Base-by-base conservation (phyloP, 2,888 invertebrate species). In the Lasioglossum lativentre region DNA sequence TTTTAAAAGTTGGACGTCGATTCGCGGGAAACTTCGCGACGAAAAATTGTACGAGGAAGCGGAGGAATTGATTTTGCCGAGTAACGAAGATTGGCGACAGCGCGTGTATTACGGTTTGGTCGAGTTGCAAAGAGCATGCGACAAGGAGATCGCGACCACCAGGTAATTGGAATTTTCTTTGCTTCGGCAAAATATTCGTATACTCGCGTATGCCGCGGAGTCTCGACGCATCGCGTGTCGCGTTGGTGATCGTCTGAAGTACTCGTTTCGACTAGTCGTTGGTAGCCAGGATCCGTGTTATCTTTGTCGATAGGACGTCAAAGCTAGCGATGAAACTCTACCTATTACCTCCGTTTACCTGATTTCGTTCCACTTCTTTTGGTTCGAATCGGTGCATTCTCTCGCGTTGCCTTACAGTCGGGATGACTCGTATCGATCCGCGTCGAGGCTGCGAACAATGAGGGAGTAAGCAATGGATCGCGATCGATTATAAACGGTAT, bases 101-200 rank as follows among this genome's bases (percentile, higher is more conserved):
- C 96, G 96, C 88, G 96, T 97, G 93, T 97, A 97, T 93, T 97
- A 97, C 93, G 95, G 96, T 83, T 95, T 97, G 86, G 97, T 97
- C 27, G 96, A 96, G 71, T 95, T 96, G 93, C 97, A 97, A 93
- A 96, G 97, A 91, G 94, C 95, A 87, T 93, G 94, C 75, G 95
- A 95, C 84, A 93, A 92, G 4, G 84, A 79, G n/a, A 63, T 70
- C 6, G 68, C 52, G n/a, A 63, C 47, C 4, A 82, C 70, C 72
- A 89, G 78, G 89, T 91, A 75, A 85, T n/a, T 19, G 1, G 19
- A 30, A 30, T 63, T 19, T 63, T 34, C 19, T 30, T 63, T 30
- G 27, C 59, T 45, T 10, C 10, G 56, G 23, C 3, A 1, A 23
- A 47, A 45, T 45, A 19, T 5, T 52, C 23, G 47, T 23, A 52